Conservation (phyloP, 92 coral and sea anemone species). For the Desmophyllum pertusum region DNA sequence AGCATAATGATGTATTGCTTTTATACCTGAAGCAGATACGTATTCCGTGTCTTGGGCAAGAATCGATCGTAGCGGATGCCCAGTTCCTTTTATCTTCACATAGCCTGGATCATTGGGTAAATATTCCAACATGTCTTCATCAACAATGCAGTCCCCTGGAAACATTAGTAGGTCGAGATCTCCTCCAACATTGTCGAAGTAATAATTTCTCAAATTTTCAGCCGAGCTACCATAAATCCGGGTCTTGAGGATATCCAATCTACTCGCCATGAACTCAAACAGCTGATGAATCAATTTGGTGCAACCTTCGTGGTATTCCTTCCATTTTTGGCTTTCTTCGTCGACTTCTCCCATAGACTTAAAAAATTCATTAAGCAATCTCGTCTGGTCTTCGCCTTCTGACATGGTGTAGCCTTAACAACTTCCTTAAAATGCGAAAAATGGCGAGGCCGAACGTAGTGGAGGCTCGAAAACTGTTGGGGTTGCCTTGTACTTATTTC, state of each 20-base stretch:
- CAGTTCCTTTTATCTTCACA: slow-evolving; percentile 59
- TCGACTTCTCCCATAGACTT: slow-evolving; percentile 4
- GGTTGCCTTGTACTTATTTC: too few species aligned
- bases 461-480: too few species aligned
- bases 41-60: slow-evolving; percentile 23
- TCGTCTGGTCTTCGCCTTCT: background rate
- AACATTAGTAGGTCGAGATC: background rate
- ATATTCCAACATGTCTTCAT: slow-evolving; percentile 26
- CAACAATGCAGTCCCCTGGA: background rate
- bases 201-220: background rate
- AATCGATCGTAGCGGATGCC: slow-evolving; percentile 55
- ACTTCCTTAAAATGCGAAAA: background rate
- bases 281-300: background rate
- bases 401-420: background rate
- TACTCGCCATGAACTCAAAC: background rate
- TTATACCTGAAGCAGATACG: background rate
- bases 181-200: slow-evolving; percentile 1
- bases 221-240: background rate
- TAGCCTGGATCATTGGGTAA: slow-evolving; percentile 34
- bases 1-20: too few species aligned
- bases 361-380: background rate
- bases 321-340: slow-evolving; percentile 5
- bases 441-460: too few species aligned
- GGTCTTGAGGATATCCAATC: background rate
- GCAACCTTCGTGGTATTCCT: background rate